Conservation (phyloP, 2,888 invertebrate genomes). For the Drosophila neonasuta region DNA sequence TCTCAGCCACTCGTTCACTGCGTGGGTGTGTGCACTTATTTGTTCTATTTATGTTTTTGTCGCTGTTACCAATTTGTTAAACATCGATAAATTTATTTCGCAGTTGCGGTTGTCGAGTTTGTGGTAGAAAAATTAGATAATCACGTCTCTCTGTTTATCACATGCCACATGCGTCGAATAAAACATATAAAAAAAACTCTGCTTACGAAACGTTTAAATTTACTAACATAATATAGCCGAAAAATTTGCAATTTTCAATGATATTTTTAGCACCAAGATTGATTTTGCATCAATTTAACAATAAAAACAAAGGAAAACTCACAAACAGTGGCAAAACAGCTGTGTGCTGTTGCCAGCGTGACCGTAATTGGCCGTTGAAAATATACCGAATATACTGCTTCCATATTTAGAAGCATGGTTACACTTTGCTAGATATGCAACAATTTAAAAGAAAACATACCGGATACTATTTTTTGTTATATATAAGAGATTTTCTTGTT, state of each 20-base stretch:
- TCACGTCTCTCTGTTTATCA: slow-evolving; percentile 26
- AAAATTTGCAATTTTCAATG: slow-evolving; percentile 18
- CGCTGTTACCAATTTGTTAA: slow-evolving; percentile 27
- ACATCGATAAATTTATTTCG: slow-evolving; percentile 43
- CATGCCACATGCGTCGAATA: neutral
- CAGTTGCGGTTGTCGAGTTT: slow-evolving; percentile 2
- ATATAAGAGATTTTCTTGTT: no score
- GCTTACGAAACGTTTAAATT: slow-evolving; percentile 13
- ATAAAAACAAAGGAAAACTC: slow-evolving; percentile 54
- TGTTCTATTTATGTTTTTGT: slow-evolving; percentile 16
- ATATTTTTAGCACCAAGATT: slow-evolving; percentile 14
- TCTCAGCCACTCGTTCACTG: neutral
- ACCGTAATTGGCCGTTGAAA: neutral
- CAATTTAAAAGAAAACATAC: no score
- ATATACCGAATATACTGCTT: neutral
- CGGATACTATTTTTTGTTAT: no score
- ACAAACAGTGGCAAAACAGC: slow-evolving; percentile 39
- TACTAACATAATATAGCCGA: slow-evolving; percentile 7
- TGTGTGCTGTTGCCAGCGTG: slow-evolving; percentile 34
- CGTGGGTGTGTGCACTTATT: slow-evolving; percentile 6
- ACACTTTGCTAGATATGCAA: neutral
- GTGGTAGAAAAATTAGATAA: slow-evolving; percentile 46
- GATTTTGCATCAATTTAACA: slow-evolving; percentile 26
- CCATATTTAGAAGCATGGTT: neutral
- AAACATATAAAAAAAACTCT: neutral